phyloP scores from a whole-genome alignment of 30 jellyfish, hydroid and myxozoan genomes.

The Cassiopea andromeda region DNA sequence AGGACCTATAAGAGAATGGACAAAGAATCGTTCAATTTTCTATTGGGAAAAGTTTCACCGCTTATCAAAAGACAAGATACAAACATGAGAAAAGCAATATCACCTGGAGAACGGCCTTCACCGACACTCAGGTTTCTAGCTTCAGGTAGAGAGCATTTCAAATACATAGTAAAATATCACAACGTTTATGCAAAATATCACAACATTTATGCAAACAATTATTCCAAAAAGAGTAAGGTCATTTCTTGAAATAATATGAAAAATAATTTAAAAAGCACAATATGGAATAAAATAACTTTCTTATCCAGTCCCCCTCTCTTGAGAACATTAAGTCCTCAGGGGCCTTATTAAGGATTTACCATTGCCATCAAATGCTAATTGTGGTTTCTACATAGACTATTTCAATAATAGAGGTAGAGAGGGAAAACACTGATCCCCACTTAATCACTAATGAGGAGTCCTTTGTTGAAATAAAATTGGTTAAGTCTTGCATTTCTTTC shows the following conservation, averaged over 20 bases:
- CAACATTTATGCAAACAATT: not conserved
- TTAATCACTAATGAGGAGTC: not conserved
- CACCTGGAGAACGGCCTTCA: slow-evolving; percentile 31
- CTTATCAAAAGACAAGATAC: slow-evolving; percentile 2
- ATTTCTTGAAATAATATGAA: not conserved
- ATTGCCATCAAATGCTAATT: not conserved
- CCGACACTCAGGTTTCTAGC: slow-evolving; percentile 31
- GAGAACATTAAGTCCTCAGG: not conserved
- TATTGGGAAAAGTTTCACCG: slow-evolving; percentile 15
- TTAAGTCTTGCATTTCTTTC: not conserved
- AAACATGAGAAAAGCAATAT: slow-evolving; percentile 18
- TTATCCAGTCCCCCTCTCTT: not conserved
- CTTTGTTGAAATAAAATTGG: not conserved
- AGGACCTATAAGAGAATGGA: slow-evolving; percentile 1
- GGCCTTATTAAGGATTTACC: not conserved
- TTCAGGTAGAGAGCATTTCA: slow-evolving; percentile 8
- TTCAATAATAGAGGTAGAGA: not conserved
- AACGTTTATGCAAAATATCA: not conserved
- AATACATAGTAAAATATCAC: not conserved
- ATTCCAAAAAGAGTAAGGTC: not conserved
- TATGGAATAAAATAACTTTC: not conserved
- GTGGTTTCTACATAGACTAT: not conserved
- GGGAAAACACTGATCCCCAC: not conserved
- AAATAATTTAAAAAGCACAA: not conserved
- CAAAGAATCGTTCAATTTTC: slow-evolving; percentile 9